Percentiles rank a stretch among this genome's conserved stretches.
Conservation (phyloP, 53 echinoderm and acorn worm genomes). For the Hippasteria phrygiana region DNA sequence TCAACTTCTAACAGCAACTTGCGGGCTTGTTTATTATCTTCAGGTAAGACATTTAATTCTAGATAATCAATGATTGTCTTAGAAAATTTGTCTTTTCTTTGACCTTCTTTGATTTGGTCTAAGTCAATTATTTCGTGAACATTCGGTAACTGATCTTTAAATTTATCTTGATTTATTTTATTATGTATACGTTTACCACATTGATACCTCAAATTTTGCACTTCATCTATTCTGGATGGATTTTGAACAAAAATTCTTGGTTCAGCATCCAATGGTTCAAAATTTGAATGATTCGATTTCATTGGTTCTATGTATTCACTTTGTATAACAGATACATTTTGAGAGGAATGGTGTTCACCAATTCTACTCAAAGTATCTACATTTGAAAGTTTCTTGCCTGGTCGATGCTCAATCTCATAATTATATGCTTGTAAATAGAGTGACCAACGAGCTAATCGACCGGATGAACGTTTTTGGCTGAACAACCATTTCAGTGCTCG, state of each 20-base stretch:
- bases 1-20: conserved; percentile 12
- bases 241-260: too few relatives aligned
- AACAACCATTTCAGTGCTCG: neutral
- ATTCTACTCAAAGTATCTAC: neutral
- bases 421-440: neutral
- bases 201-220: conserved; percentile 1
- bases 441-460: neutral
- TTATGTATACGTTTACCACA: conserved; percentile 11
- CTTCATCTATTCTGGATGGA: neutral
- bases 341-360: neutral
- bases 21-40: conserved; percentile 33
- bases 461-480: neutral
- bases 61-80: conserved; percentile 19
- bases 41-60: conserved; percentile 28
- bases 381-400: neutral
- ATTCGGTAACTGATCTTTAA: neutral
- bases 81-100: neutral
- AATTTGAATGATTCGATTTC: neutral
- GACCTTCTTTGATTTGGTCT: neutral
- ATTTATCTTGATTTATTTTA: neutral
- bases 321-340: neutral
- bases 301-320: neutral
- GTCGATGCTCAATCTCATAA: neutral
- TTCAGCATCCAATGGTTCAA: too few relatives aligned
- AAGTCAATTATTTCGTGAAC: neutral